A percentile compares a stretch with the other conserved stretches of the same genome.
Conservation (phyloP, 2,113 vertebrate genomes). For the Gallinago media region DNA sequence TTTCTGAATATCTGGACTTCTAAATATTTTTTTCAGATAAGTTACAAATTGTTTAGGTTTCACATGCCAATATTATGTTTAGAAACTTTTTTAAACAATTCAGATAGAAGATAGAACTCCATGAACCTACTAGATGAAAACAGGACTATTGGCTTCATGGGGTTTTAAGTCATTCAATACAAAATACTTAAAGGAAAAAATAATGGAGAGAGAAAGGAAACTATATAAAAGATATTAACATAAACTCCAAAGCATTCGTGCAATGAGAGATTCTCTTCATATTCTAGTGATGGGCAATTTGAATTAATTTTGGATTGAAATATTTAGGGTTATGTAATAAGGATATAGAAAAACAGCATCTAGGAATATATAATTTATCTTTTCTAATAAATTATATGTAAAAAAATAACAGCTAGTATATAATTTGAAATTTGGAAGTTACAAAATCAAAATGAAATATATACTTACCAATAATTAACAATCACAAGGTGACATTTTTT, state of each 20-base stretch:
- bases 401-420: not conserved
- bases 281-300: not conserved
- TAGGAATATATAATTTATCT: not conserved
- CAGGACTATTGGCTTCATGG: not conserved
- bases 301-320: not conserved
- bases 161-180: not conserved
- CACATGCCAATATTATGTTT: not conserved
- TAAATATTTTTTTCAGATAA: not conserved
- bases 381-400: not conserved
- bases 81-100: not conserved
- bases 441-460: not conserved
- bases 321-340: not conserved
- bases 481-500: not conserved
- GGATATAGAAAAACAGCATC: not conserved
- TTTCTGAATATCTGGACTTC: not conserved
- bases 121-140: not conserved
- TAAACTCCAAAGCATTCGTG: not conserved
- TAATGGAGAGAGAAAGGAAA: not conserved
- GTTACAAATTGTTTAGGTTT: not conserved
- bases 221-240: not conserved
- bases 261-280: not conserved
- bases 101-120: not conserved
- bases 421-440: not conserved
- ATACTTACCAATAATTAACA: not conserved
- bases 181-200: not conserved